Evolutionary conservation across 2,888 invertebrate species (phyloP), one percentile per base, ranked within the genome.

Genomic region (Empis livida): DNA sequence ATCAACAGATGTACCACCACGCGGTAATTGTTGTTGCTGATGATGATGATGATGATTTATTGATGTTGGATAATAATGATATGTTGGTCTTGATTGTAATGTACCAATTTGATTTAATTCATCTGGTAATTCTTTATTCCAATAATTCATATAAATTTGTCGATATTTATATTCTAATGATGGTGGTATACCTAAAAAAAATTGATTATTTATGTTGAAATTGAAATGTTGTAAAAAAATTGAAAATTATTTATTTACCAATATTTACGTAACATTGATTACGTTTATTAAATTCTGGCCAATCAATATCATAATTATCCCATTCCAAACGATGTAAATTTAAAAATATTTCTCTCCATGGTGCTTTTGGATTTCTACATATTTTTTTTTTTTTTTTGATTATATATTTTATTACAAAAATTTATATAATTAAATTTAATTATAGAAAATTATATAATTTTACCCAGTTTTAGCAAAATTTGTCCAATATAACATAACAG

Each of bases 381-480:
- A 67, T 51, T 31, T 40, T n/a, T 5, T 30, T 30, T 20, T 14
- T 31, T 40, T 17, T 14, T 15, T 3, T 42, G 11, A 17, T 41
- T 27, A 17, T 20, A 42, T 31, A 17, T 32, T 6, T 3, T 17
- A 17, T 39, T 39, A 11, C n/a, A 17, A 16, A 30, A n/a, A 20
- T 39, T 23, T 13, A 37, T 15, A 39, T 17, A 44, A 30, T 42
- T 20, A 32, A 39, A 46, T 50, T 42, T 48, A 48, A 43, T 43
- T 50, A 48, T 45, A 48, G 43, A 37, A 31, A 40, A 37, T 23
- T 42, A 32, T 43, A 68, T n/a, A n/a, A n/a, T n/a, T 78, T 76
- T 71, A 91, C 92, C 92, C 92, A 47, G 84, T 82, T 68, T 86
- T 84, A 3, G 88, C 90, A 60, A 93, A 93, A 70, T 92, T 92